A percentile compares a stretch with the other conserved stretches of the same genome.
These are phyloP conservation scores for Sinopyrophorus schimmeli DNA, from an alignment of 2,888 invertebrate species.

Conservation along the genomic window DNA sequence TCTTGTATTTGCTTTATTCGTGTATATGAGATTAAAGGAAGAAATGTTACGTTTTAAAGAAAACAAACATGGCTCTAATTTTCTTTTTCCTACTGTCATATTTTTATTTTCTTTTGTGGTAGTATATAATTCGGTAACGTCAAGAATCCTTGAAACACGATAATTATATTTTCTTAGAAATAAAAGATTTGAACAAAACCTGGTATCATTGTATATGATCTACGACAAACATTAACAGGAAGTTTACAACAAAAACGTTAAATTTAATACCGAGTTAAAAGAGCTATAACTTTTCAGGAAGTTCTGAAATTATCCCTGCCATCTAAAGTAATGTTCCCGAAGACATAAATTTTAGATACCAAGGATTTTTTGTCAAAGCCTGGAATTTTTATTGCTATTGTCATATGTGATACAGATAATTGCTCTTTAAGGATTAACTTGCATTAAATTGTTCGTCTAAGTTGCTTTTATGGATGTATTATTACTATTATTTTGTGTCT, in stretches of 20 bases:
- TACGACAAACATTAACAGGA: slow-evolving; percentile 30
- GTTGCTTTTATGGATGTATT: no score
- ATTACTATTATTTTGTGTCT: no score
- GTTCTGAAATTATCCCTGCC: slow-evolving; percentile 25
- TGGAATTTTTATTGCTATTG: slow-evolving; percentile 8
- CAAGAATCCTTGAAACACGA: not conserved
- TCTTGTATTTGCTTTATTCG: no score
- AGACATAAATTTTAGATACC: slow-evolving; percentile 13
- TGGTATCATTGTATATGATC: slow-evolving; percentile 23
- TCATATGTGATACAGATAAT: no score
- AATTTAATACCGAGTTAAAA: slow-evolving; percentile 28
- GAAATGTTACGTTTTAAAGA: no score
- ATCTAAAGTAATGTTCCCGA: slow-evolving; percentile 20
- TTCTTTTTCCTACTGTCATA: no score
- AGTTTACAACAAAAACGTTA: slow-evolving; percentile 29
- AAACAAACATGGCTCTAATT: no score
- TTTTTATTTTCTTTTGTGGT: no score
- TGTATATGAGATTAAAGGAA: no score
- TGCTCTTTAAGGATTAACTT: no score
- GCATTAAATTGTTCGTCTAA: no score
- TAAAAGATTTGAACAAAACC: slow-evolving; percentile 21
- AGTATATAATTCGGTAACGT: slow-evolving; percentile 19
- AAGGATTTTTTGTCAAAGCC: not conserved
- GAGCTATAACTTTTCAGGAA: slow-evolving; percentile 26
- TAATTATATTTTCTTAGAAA: slow-evolving; percentile 22